Evolutionary conservation across 2,888 invertebrate species (phyloP).

Genomic region (Sialis lutaria): DNA sequence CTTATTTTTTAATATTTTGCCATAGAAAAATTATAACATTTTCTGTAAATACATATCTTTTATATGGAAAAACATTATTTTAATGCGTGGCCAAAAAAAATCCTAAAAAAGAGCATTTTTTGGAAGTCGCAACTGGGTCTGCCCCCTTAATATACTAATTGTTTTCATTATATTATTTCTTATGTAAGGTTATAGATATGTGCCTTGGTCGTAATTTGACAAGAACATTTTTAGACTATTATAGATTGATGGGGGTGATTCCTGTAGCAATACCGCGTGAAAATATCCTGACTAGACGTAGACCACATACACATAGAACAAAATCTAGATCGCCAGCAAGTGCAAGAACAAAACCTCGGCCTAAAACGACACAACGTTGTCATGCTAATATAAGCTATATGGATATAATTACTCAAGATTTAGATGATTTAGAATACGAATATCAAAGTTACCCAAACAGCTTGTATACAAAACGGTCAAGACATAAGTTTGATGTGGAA

Average conservation of each 20-base stretch:
- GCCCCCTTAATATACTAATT: neutral
- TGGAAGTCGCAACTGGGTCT: too few species aligned
- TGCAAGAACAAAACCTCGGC: slow-evolving; percentile 24
- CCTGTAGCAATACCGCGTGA: slow-evolving; percentile 29
- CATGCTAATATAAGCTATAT: slow-evolving; percentile 33
- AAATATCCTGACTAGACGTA: slow-evolving; percentile 18
- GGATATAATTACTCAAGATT: slow-evolving; percentile 21
- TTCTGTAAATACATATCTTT: too few species aligned
- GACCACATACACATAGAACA: slow-evolving; percentile 16
- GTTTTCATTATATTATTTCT: slow-evolving; percentile 9
- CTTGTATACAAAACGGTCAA: slow-evolving; percentile 1
- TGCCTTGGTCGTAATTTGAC: slow-evolving; percentile 61
- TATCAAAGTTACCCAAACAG: slow-evolving; percentile 1
- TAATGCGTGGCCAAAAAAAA: too few species aligned
- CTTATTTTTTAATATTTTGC: too few species aligned
- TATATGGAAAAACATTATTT: too few species aligned
- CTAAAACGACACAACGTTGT: slow-evolving; percentile 27
- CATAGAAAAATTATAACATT: too few species aligned
- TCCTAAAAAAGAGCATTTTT: too few species aligned
- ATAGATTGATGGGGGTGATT: slow-evolving; percentile 53
- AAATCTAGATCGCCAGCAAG: slow-evolving; percentile 20
- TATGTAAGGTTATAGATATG: slow-evolving; percentile 39
- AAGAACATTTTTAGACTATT: slow-evolving; percentile 63
- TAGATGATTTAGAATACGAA: neutral
- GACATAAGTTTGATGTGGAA: neutral